Evolutionary conservation across 64 coral and sea anemone genomes (phyloP).

Genomic region (Catalaphyllia jardinei): DNA sequence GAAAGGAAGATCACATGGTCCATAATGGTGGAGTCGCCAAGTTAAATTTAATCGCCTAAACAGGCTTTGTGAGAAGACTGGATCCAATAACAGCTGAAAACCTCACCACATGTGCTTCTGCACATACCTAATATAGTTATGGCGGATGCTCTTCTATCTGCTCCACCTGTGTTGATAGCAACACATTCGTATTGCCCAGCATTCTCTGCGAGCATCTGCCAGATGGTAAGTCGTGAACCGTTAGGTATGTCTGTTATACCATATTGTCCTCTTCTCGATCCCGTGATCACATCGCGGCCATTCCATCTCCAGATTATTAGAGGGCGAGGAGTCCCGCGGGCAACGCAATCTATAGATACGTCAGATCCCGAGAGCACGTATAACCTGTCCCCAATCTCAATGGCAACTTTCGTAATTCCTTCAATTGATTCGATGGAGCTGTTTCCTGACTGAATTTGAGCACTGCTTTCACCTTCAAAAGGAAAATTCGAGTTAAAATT

Average conservation of each 20-base stretch:
- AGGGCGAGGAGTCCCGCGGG: conserved; percentile 65
- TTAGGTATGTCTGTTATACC: conserved; percentile 12
- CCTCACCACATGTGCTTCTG: too few species aligned
- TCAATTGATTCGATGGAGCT: conserved; percentile 49
- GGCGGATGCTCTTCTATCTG: conserved; percentile 40
- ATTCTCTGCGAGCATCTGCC: conserved; percentile 33
- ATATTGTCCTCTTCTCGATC: conserved; percentile 38
- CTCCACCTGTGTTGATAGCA: conserved; percentile 69
- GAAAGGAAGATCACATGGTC: too few species aligned
- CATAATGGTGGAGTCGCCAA: too few species aligned
- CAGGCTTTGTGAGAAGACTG: not conserved
- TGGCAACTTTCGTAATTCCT: not conserved
- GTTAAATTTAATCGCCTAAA: too few species aligned
- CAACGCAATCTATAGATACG: conserved; percentile 57
- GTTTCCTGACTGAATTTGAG: conserved; percentile 49
- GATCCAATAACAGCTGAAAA: not conserved
- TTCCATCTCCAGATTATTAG: conserved; percentile 65
- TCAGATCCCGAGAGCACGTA: conserved; percentile 55
- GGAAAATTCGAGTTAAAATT: not conserved
- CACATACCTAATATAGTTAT: conserved; percentile 21
- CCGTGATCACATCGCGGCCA: conserved; percentile 36
- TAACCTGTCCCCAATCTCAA: conserved; percentile 64
- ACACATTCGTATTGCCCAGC: conserved; percentile 77
- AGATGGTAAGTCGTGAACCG: conserved; percentile 35
- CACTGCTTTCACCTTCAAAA: conserved; percentile 68